phyloP scores from a whole-genome alignment of 2,888 invertebrate species.

The Carabus problematicus region DNA sequence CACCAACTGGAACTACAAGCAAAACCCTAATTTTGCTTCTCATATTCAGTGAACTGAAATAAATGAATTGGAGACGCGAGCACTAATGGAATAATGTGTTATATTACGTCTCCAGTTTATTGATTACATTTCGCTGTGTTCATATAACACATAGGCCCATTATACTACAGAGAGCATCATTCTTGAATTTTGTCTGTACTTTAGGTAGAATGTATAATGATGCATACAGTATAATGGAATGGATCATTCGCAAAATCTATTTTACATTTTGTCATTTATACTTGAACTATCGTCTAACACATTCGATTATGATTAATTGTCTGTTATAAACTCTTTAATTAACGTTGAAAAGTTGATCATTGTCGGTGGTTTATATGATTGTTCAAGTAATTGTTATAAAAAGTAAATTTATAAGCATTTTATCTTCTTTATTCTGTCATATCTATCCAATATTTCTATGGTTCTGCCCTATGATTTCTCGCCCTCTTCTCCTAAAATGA shows the following conservation, averaged over 20 bases:
- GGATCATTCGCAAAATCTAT: conserved; percentile 30
- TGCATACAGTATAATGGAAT: conserved; percentile 35
- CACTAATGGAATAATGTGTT: too few relatives aligned
- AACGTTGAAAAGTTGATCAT: too few relatives aligned
- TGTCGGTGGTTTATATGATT: conserved; percentile 30
- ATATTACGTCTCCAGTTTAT: too few relatives aligned
- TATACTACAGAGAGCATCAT: conserved; percentile 32
- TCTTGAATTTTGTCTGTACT: conserved; percentile 14
- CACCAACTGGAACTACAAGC: background rate
- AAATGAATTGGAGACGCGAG: too few relatives aligned
- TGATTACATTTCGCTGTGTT: background rate
- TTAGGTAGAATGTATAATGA: conserved; percentile 31
- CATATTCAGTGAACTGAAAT: conserved; percentile 8
- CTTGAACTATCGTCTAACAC: too few relatives aligned
- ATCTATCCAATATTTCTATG: conserved; percentile 47
- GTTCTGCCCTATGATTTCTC: conserved; percentile 51
- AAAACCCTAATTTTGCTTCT: conserved; percentile 24
- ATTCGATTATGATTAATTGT: too few relatives aligned
- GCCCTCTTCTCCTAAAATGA: conserved; percentile 55
- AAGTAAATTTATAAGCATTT: conserved; percentile 39
- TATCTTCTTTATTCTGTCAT: conserved; percentile 45
- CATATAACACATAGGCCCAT: conserved; percentile 11
- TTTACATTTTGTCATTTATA: conserved; percentile 23
- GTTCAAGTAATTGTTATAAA: conserved; percentile 25
- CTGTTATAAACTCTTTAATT: too few relatives aligned